phyloP scores from a whole-genome alignment of 1,140 invertebrate species.

The Drosophila bipectinata region DNA sequence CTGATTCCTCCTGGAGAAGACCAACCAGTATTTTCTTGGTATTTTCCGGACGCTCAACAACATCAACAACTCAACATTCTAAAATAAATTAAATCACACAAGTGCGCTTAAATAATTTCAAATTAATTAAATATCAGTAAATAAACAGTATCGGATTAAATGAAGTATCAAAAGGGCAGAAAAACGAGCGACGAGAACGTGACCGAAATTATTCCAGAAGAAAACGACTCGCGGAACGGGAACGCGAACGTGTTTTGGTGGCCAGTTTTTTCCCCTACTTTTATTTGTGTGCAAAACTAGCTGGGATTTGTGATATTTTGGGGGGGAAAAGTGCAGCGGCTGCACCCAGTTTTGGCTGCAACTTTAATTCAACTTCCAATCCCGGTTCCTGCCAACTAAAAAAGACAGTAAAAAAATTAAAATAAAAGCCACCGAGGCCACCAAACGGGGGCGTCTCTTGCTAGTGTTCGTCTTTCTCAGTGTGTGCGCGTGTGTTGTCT shows the following conservation, averaged over 20 bases:
- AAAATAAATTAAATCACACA: slow-evolving; percentile 13
- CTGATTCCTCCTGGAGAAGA: not conserved
- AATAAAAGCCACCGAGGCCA: slow-evolving; percentile 41
- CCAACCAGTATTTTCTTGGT: slow-evolving; percentile 1
- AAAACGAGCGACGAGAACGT: not conserved
- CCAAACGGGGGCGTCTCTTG: slow-evolving; percentile 56
- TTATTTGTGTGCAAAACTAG: slow-evolving; percentile 51
- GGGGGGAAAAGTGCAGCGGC: slow-evolving; percentile 22
- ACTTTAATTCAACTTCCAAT: slow-evolving; percentile 41
- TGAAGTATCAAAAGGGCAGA: not conserved
- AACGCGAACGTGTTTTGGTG: slow-evolving; percentile 69
- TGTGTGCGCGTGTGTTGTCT: slow-evolving; percentile 17
- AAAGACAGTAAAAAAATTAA: not conserved
- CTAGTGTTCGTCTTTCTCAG: slow-evolving; percentile 7
- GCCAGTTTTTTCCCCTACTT: slow-evolving; percentile 47
- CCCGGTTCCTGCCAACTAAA: slow-evolving; percentile 39
- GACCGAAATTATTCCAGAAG: slow-evolving; percentile 4
- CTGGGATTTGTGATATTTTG: slow-evolving; percentile 49
- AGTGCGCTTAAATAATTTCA: slow-evolving; percentile 18
- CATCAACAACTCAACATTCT: slow-evolving; percentile 23
- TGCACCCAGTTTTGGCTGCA: slow-evolving; percentile 49
- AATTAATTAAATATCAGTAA: slow-evolving; percentile 6
- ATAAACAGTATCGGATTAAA: not conserved
- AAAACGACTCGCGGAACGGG: slow-evolving; percentile 35
- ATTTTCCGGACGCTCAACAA: slow-evolving; percentile 4